phyloP scores from a whole-genome alignment of 2,888 invertebrate genomes.

The Eupithecia subumbrata region DNA sequence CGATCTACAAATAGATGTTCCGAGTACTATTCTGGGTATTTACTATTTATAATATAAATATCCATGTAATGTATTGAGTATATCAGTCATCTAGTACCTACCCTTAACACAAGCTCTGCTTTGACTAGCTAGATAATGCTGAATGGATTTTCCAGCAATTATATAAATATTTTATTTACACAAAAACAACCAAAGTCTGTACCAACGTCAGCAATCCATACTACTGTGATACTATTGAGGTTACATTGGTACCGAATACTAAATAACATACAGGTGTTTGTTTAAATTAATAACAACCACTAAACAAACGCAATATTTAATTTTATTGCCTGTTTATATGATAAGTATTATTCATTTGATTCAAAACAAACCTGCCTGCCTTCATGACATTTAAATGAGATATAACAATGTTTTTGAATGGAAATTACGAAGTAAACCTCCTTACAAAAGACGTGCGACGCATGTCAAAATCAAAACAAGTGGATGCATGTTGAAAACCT shows the following conservation, averaged over 20 bases:
- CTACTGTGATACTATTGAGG: not conserved
- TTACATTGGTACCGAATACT: not conserved
- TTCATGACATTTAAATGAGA: slow-evolving; percentile 37
- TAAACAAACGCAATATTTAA: not conserved
- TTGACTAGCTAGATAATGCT: too few species aligned
- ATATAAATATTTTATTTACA: too few species aligned
- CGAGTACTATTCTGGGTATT: too few species aligned
- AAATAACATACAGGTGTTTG: not conserved
- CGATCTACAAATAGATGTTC: too few species aligned
- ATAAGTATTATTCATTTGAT: not conserved
- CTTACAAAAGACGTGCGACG: not conserved
- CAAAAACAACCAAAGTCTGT: not conserved
- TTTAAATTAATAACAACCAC: not conserved
- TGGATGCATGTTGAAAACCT: too few species aligned
- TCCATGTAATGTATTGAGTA: too few species aligned
- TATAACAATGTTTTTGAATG: slow-evolving; percentile 16
- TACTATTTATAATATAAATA: too few species aligned
- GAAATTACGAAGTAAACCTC: not conserved
- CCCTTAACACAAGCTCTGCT: too few species aligned
- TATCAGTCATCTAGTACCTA: too few species aligned
- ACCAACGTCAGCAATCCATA: not conserved
- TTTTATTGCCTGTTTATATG: not conserved
- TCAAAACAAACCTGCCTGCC: slow-evolving; percentile 16
- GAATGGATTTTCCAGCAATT: too few species aligned
- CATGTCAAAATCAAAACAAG: not conserved